phyloP scores from a whole-genome alignment of 92 coral and sea anemone species.

The Zoanthus sociatus region DNA sequence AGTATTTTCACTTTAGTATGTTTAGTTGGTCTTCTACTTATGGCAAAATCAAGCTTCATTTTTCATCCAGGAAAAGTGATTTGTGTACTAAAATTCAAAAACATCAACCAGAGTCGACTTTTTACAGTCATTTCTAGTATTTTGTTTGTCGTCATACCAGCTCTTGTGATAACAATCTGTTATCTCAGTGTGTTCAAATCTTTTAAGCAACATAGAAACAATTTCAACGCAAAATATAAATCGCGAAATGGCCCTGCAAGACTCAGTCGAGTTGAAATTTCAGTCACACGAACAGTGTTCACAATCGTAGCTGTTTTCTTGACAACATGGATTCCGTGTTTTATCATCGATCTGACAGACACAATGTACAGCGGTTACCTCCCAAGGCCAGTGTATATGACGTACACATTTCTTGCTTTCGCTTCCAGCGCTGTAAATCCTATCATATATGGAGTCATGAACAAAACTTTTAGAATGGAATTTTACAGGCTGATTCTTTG shows the following conservation, averaged over 20 bases:
- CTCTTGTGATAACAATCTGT: constrained; percentile 65
- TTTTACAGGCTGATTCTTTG: constrained; percentile 40
- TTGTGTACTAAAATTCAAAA: constrained; percentile 61
- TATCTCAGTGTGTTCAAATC: constrained; percentile 69
- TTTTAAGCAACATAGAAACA: constrained; percentile 62
- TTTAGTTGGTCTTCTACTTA: constrained; percentile 54
- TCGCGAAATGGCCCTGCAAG: constrained; percentile 43
- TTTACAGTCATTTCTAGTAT: constrained; percentile 66
- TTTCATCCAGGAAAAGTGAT: constrained; percentile 82
- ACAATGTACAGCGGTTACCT: constrained; percentile 65
- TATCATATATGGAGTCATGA: constrained; percentile 80
- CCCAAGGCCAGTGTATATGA: constrained; percentile 75
- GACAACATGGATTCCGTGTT: constrained; percentile 83
- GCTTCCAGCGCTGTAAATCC: constrained; percentile 86
- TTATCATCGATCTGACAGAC: constrained; percentile 76
- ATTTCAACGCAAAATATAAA: constrained; percentile 33
- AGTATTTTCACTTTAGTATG: constrained; percentile 55
- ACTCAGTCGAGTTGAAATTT: constrained; percentile 60
- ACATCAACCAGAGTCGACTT: constrained; percentile 47
- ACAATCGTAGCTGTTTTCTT: constrained; percentile 78
- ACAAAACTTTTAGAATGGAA: constrained; percentile 72
- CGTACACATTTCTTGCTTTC: constrained; percentile 81
- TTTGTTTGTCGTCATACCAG: constrained; percentile 74
- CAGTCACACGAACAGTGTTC: constrained; percentile 77
- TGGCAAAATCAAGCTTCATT: constrained; percentile 59